A percentile compares a stretch with the other conserved stretches of the same genome.
phyloP scores from a whole-genome alignment of 2,797 vertebrate genomes.

The Macrochelys suwanniensis region DNA sequence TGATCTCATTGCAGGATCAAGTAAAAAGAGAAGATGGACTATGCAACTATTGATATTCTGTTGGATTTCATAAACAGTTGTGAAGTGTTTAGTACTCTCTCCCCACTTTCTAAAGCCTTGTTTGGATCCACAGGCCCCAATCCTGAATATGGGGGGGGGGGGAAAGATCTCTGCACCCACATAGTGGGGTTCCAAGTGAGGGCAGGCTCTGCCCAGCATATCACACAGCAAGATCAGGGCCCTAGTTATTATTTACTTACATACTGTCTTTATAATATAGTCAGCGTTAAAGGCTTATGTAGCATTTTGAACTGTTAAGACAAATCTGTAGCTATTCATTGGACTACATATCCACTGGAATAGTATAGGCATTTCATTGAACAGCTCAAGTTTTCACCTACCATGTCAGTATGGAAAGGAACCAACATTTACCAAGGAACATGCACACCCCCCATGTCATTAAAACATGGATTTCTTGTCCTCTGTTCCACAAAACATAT shows the following conservation, averaged over 20 bases:
- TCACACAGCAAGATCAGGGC: not conserved
- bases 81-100: not conserved
- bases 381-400: not conserved
- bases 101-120: not conserved
- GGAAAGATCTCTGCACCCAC: not conserved
- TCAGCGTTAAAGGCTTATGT: not conserved
- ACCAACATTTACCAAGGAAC: not conserved
- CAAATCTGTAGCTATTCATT: not conserved
- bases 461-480: not conserved
- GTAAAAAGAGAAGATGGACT: not conserved
- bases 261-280: not conserved
- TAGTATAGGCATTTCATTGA: not conserved
- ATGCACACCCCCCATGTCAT: not conserved
- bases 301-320: not conserved
- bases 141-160: fast-evolving
- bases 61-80: not conserved
- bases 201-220: fast-evolving
- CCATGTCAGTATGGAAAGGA: not conserved
- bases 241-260: not conserved
- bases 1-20: not conserved
- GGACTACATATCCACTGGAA: not conserved
- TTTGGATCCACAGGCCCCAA: not conserved
- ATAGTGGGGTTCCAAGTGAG: fast-evolving
- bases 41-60: not conserved
- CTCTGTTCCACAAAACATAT: not conserved